Base-by-base conservation (phyloP, 2,888 invertebrate species). In the Psylliodes chrysocephalus region DNA sequence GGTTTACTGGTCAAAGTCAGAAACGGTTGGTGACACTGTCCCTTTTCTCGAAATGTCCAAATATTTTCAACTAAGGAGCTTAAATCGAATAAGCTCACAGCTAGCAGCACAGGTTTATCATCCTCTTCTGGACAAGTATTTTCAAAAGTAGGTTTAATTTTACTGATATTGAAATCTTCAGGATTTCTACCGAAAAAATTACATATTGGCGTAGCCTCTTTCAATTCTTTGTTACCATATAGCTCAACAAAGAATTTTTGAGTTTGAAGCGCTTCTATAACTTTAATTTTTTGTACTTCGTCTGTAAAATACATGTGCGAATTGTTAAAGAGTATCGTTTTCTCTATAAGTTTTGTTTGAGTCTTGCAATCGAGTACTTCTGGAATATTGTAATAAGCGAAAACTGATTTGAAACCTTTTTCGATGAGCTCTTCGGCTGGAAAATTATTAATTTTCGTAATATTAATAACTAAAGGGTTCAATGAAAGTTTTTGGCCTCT, bases 11-110 rank as follows among this genome's bases (percentile, higher is more conserved):
- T 68, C 4, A 68, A 14, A 5, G 57, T 63, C n/a, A 79, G 91
- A 90, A 79, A 86, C 90, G 75, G 90, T 89, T 66, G 90, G 89
- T 73, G 88, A 88, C 66, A 85, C 88, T 73, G 89, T 89, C 80
- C 91, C 89, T 71, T 91, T 90, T 70, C 89, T 89, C 62, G 90
- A 90, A 71, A 75, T 22, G 68, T 67, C 75, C 75, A 75, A 15
- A 74, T 53, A 38, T 75, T 72, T 18, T 66, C 67, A 12, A 74
- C 40, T 18, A 75, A 62, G 1, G 74, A 73, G 61, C 74, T 75
- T 4, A 75, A 52, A 61, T 75, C 73, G 46, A 63, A 75, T 5
- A 64, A 63, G 19, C 69, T 68, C 10, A 75, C 67, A 14, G 73
- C 74, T 22, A 76, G 47, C 6, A 71, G 33, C 1, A 67, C 60